Evolutionary conservation across 2,113 vertebrate species (phyloP).

Genomic region (Scalopus aquaticus): DNA sequence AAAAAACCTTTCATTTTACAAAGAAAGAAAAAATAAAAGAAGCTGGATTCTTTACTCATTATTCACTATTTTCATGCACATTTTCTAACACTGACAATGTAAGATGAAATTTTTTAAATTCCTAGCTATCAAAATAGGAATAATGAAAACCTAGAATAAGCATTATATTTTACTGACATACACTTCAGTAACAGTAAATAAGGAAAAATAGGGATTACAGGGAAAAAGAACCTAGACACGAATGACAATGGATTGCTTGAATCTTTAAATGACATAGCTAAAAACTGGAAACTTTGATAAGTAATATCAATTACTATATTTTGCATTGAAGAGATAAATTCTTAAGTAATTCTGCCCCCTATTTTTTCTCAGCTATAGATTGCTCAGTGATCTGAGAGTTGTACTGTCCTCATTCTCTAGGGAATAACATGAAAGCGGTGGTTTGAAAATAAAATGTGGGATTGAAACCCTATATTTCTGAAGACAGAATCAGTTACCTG

Average conservation of each 20-base stretch:
- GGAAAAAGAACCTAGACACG: background rate
- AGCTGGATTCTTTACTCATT: conserved; percentile 14
- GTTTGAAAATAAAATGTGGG: conserved; percentile 73
- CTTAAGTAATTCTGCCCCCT: conserved; percentile 45
- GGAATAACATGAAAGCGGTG: conserved; percentile 65
- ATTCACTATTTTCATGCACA: conserved; percentile 20
- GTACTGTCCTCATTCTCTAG: conserved; percentile 49
- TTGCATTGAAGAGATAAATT: conserved; percentile 46
- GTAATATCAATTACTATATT: conserved; percentile 54
- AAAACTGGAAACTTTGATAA: conserved; percentile 47
- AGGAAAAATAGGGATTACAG: background rate
- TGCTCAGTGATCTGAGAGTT: conserved; percentile 59
- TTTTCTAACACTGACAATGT: conserved; percentile 18
- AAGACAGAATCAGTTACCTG: conserved; percentile 71
- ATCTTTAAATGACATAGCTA: conserved; percentile 26
- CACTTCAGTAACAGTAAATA: background rate
- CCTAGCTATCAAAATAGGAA: conserved; percentile 9
- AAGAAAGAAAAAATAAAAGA: conserved; percentile 4
- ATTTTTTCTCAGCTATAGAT: conserved; percentile 46
- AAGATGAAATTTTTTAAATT: conserved; percentile 42
- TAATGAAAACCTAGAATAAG: conserved; percentile 45
- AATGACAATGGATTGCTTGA: conserved; percentile 39
- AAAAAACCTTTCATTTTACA: background rate
- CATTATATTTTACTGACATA: conserved; percentile 34
- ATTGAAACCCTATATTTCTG: conserved; percentile 68